Base-by-base conservation (phyloP, 2,888 invertebrate genomes). In the Cheilosia vernalis region DNA sequence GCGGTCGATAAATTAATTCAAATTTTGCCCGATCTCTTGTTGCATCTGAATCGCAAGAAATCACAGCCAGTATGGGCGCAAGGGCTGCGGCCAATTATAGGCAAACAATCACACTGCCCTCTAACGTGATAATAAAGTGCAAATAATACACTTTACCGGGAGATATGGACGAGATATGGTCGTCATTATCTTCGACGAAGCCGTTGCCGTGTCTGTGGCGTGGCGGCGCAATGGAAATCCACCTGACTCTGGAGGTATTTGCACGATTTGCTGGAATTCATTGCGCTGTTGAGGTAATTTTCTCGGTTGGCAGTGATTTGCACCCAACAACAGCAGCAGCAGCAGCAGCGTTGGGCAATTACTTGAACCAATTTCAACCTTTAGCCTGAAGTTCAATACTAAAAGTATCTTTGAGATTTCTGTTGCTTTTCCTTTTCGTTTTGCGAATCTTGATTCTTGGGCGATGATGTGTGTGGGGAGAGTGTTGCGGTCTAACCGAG, bases 111-210 rank as follows among this genome's bases (percentile, higher is more conserved):
- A 40, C 13, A 44, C 61, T 27, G 24, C 66, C 44, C 79, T 88
- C 89, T 91, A 91, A 91, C 90, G 91, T 90, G 91, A 91, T 91
- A 91, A 91, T 91, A 91, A 91, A 91, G 91, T 91, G 91, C 91
- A 91, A 91, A 91, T 91, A 91, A 91, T 90, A 91, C 90, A 90
- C 89, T 87, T 87, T 78, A 83, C 86, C 19, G 60, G 58, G 67
- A 81, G 86, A 82, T 86, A 82, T 82, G 82, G 73, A 69, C 77
- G 21, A 76, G 85, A 85, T 85, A 85, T 76, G 76, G 37, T 66
- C 81, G 81, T 85, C 81, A 85, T 85, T 85, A 81, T 85, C 85
- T 73, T 24, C 60, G 10, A 10, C 40, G 42, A 17, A 56, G 27
- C 27, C 6, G 27, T 27, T 27, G 78, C 60, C 66, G 30, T 17